Conservation (phyloP, 2,888 invertebrate genomes). For the Cetonia aurata region DNA sequence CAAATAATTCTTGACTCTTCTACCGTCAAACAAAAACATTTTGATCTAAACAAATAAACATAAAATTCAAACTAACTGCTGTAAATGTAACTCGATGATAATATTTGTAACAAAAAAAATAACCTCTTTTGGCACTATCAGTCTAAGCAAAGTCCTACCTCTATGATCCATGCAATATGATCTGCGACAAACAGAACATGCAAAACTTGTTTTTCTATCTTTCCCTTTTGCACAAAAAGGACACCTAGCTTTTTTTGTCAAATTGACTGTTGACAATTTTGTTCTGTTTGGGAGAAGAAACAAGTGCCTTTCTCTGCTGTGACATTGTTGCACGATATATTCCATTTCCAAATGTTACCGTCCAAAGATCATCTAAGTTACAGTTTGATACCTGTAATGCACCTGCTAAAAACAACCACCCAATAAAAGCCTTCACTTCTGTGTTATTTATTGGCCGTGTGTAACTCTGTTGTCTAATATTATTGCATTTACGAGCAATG, state of each 20-base stretch:
- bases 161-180: conserved; percentile 36
- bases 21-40: neutral
- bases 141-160: conserved; percentile 27
- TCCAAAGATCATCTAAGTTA: conserved; percentile 45
- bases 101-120: conserved; percentile 23
- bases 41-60: neutral
- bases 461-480: conserved; percentile 32
- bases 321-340: conserved; percentile 49
- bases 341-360: conserved; percentile 42
- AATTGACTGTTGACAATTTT: conserved; percentile 41
- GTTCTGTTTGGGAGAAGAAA: conserved; percentile 35
- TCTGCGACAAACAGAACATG: conserved; percentile 28
- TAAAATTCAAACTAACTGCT: conserved; percentile 6
- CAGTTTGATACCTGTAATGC: conserved; percentile 40
- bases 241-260: conserved; percentile 31
- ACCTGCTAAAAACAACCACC: conserved; percentile 32
- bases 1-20: no score
- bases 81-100: conserved; percentile 12
- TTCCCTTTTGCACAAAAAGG: conserved; percentile 37
- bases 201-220: conserved; percentile 38
- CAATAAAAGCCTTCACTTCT: conserved; percentile 46
- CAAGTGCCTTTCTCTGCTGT: conserved; percentile 37
- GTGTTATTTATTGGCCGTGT: conserved; percentile 34
- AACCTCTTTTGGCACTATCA: conserved; percentile 15
- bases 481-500: conserved; percentile 14